A percentile compares a stretch with the other conserved stretches of the same genome.
Conservation (phyloP, 2,797 vertebrate genomes). For the Neosilurus mollespiculum region DNA sequence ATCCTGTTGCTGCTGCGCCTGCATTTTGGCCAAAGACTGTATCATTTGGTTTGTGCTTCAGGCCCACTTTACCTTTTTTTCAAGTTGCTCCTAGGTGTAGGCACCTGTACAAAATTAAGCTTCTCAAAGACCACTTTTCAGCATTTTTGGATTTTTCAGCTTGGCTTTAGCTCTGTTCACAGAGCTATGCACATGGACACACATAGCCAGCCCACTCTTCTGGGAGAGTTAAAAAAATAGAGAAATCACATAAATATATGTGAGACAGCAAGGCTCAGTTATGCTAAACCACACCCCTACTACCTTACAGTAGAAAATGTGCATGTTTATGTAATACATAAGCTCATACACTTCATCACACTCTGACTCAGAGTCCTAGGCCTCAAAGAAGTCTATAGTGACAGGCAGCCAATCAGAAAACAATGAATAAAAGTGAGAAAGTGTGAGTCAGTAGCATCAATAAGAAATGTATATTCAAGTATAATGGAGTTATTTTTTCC, state of each 20-base stretch:
- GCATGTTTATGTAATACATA: neutral
- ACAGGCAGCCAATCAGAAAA: neutral
- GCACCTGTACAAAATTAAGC: neutral
- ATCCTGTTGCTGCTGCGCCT: neutral
- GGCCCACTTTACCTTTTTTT: neutral
- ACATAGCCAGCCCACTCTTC: neutral
- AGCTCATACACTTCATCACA: neutral
- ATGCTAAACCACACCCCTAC: neutral
- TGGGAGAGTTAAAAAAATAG: neutral
- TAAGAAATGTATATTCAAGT: neutral
- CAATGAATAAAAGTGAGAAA: neutral
- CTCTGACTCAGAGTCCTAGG: neutral
- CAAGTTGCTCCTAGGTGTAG: neutral
- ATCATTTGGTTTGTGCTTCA: neutral
- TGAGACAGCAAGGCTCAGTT: neutral
- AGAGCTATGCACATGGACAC: neutral
- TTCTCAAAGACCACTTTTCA: neutral
- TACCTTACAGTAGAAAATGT: too few species aligned
- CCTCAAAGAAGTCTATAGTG: neutral
- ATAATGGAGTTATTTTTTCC: neutral
- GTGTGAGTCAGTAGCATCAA: neutral
- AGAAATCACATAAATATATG: neutral
- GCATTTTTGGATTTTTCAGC: neutral
- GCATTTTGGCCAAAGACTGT: neutral
- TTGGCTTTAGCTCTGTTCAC: neutral